phyloP scores from a whole-genome alignment of 2,113 vertebrate genomes.

The Esox niger region DNA sequence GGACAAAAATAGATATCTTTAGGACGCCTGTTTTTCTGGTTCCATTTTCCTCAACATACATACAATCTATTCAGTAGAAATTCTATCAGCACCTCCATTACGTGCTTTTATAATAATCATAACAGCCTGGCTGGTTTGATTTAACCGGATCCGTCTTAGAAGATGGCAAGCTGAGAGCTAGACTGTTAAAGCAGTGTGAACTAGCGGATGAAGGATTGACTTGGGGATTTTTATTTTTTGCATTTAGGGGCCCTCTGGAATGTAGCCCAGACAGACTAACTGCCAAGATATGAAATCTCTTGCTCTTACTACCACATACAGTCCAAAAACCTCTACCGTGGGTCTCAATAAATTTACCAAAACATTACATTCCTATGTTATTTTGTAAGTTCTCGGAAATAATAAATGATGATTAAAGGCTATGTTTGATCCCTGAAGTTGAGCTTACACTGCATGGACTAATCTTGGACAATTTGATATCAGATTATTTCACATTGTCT shows the following conservation, averaged over 20 bases:
- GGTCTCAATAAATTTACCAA: slow-evolving; percentile 37
- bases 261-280: slow-evolving; percentile 47
- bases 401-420: slow-evolving; percentile 35
- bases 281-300: slow-evolving; percentile 56
- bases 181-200: slow-evolving; percentile 60
- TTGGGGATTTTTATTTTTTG: slow-evolving; percentile 48
- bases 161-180: slow-evolving; percentile 34
- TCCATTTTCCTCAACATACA: slow-evolving; percentile 16
- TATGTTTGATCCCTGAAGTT: slow-evolving; percentile 34
- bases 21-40: slow-evolving; percentile 22
- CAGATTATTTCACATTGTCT: not conserved
- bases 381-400: slow-evolving; percentile 34
- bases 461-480: slow-evolving; percentile 1
- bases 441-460: slow-evolving; percentile 11
- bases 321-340: slow-evolving; percentile 40
- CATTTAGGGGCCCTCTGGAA: slow-evolving; percentile 55
- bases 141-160: slow-evolving; percentile 58
- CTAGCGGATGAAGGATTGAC: slow-evolving; percentile 49
- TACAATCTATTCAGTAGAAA: slow-evolving; percentile 45
- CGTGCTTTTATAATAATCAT: slow-evolving; percentile 50
- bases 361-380: slow-evolving; percentile 39
- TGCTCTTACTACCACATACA: slow-evolving; percentile 49
- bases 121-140: slow-evolving; percentile 50
- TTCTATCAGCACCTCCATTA: slow-evolving; percentile 48
- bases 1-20: slow-evolving; percentile 33